Evolutionary conservation across 2,113 vertebrate species (phyloP).

Genomic region (Numenius arquata): DNA sequence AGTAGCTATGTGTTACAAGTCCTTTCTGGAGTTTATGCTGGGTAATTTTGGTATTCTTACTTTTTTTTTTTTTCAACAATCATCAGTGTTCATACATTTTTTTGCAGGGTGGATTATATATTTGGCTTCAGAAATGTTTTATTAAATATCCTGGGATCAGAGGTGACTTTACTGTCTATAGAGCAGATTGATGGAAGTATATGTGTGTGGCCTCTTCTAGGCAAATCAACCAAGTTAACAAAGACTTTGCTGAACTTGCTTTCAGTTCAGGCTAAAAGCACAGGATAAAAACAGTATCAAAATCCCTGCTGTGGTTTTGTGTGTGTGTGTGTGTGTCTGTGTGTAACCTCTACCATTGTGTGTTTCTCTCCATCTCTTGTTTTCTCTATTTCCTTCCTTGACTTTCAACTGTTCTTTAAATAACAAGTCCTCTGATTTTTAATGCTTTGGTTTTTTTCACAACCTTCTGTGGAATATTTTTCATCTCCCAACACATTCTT

Average conservation of each 20-base stretch:
- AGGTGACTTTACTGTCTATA: slow-evolving; percentile 2
- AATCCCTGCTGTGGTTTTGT: neutral
- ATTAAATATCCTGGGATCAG: slow-evolving; percentile 16
- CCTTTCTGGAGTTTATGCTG: neutral
- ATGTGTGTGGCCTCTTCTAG: neutral
- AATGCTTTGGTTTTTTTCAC: neutral
- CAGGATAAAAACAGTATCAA: neutral
- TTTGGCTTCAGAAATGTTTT: slow-evolving; percentile 38
- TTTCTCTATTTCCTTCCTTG: neutral
- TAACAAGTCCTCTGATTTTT: neutral
- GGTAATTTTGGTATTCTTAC: neutral
- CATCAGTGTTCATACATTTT: slow-evolving; percentile 17
- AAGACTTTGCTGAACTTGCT: neutral
- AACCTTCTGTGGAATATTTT: neutral
- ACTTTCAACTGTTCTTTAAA: neutral
- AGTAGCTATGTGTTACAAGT: neutral
- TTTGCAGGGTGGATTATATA: neutral
- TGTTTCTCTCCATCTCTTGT: neutral
- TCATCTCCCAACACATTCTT: neutral
- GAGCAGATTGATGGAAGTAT: neutral
- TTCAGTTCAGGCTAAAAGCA: neutral
- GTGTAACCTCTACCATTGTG: neutral
- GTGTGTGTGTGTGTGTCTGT: neutral
- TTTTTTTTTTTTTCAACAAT: neutral
- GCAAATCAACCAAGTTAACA: neutral